phyloP scores from a whole-genome alignment of 2,797 vertebrate species.

The Mus minutoides region DNA sequence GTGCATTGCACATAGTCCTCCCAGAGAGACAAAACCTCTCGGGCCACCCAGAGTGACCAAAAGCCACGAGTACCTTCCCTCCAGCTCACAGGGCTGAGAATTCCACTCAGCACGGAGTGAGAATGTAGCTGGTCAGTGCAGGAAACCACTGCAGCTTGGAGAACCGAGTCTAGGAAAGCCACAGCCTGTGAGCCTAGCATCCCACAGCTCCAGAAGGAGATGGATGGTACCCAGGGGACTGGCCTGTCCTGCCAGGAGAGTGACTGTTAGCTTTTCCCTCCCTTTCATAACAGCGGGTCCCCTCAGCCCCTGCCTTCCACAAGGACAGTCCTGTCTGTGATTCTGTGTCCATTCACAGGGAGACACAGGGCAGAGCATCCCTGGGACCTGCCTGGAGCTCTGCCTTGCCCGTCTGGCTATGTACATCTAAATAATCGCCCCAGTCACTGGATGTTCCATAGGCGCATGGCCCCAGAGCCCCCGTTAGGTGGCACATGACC shows the following conservation, averaged over 20 bases:
- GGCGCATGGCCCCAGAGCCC: no score
- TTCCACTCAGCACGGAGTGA: neutral
- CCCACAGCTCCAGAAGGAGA: neutral
- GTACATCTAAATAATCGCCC: neutral
- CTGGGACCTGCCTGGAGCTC: no score
- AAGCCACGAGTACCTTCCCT: neutral
- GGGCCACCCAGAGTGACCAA: neutral
- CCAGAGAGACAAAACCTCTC: fast-evolving
- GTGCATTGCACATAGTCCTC: neutral
- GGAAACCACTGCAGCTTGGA: no score
- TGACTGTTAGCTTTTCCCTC: fast-evolving
- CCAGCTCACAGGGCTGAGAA: neutral
- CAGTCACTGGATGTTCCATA: fast-evolving
- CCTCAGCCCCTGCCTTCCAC: neutral
- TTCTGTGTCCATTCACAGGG: neutral
- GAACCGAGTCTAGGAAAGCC: fast-evolving
- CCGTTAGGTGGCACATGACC: fast-evolving
- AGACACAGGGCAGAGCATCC: neutral
- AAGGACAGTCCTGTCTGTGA: neutral
- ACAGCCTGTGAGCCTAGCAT: neutral
- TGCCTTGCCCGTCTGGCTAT: fast-evolving
- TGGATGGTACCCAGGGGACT: neutral
- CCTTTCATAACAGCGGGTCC: neutral
- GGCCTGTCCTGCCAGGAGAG: neutral
- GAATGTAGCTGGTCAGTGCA: neutral